Conservation (phyloP, 2,113 vertebrate species). For the Athene cunicularia region DNA sequence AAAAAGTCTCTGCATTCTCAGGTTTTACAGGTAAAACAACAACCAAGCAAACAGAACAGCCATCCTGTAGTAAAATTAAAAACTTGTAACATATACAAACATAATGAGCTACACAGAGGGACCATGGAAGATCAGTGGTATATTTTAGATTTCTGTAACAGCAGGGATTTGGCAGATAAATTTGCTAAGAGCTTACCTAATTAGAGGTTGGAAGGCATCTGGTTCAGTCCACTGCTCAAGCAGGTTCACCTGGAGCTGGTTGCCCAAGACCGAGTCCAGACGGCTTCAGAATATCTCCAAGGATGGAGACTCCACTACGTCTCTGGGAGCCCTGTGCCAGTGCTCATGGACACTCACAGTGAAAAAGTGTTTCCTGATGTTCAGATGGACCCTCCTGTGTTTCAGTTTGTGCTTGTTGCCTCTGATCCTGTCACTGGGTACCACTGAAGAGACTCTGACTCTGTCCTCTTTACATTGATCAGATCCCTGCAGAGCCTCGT, state of each 20-base stretch:
- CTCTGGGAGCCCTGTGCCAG: too few relatives aligned
- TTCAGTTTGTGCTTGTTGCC: neutral
- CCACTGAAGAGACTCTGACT: neutral
- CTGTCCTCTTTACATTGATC: rapidly evolving
- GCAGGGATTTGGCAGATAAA: neutral
- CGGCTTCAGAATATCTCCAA: neutral
- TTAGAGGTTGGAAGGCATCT: neutral
- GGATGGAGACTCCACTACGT: neutral
- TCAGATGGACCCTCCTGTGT: neutral
- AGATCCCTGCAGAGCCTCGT: neutral
- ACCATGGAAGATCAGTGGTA: neutral
- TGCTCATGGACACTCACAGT: neutral
- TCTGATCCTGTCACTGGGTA: neutral
- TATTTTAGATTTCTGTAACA: neutral
- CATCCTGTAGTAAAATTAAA: neutral
- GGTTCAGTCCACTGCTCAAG: neutral
- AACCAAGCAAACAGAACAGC: neutral
- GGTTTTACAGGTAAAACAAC: neutral
- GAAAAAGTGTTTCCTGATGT: neutral
- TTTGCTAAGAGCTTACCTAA: neutral
- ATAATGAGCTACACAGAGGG: neutral
- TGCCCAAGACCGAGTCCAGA: neutral
- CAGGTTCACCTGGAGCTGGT: neutral
- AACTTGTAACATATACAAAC: neutral
- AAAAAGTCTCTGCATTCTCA: neutral